phyloP scores from a whole-genome alignment of 2,797 vertebrate genomes.

The Eulemur rubriventer region DNA sequence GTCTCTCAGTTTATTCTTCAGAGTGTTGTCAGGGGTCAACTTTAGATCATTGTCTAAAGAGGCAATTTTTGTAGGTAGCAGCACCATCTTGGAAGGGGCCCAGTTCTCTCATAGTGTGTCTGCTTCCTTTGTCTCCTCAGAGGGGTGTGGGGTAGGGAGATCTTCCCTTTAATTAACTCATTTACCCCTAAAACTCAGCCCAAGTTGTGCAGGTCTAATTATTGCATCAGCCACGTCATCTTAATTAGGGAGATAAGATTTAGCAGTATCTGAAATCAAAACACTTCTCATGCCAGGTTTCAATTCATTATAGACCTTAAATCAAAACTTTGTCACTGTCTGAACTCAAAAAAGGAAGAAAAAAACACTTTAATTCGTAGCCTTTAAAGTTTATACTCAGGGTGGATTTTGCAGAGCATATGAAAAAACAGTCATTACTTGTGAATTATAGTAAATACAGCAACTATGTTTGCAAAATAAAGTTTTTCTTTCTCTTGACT shows the following conservation, averaged over 20 bases:
- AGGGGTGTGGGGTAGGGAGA: not conserved
- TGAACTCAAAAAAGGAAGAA: not conserved
- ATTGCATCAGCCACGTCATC: not conserved
- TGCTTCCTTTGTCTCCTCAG: not conserved
- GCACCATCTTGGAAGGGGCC: not conserved
- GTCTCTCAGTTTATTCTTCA: not conserved
- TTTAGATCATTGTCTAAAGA: not conserved
- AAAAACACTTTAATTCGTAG: not conserved
- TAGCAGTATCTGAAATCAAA: slow-evolving; percentile 24
- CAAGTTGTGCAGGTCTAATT: not conserved
- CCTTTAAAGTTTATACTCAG: not conserved
- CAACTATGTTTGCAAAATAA: slow-evolving; percentile 19
- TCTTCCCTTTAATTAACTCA: not conserved
- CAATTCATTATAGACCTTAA: slow-evolving; percentile 17
- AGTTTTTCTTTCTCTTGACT: not conserved
- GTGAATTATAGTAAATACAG: slow-evolving; percentile 4
- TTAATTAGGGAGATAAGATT: not conserved
- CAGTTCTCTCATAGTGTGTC: not conserved
- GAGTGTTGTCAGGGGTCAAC: not conserved
- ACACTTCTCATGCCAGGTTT: not conserved
- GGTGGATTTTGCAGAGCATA: not conserved
- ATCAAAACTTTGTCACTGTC: not conserved
- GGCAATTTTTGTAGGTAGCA: not conserved
- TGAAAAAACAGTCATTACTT: not conserved
- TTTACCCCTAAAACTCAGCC: not conserved